phyloP scores from a whole-genome alignment of 2,888 invertebrate genomes.

The Germaria angustata region DNA sequence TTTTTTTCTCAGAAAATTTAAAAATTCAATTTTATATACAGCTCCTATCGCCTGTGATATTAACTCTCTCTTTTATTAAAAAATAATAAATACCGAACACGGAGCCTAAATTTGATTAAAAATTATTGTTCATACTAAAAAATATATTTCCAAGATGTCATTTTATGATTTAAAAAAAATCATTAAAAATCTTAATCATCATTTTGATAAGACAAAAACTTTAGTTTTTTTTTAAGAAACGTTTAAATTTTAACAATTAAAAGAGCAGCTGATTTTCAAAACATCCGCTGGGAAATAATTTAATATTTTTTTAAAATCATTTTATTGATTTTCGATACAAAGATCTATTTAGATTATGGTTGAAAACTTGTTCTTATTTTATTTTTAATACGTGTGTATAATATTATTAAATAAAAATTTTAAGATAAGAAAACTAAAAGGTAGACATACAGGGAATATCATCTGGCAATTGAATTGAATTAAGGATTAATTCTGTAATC shows the following conservation, averaged over 20 bases:
- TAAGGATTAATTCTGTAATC: constrained; percentile 56
- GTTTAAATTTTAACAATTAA: not conserved
- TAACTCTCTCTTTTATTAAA: too few relatives aligned
- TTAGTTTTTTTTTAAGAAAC: not conserved
- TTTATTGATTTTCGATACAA: not conserved
- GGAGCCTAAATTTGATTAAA: too few relatives aligned
- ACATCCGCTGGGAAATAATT: not conserved
- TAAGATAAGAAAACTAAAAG: constrained; percentile 35
- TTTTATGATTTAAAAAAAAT: too few relatives aligned
- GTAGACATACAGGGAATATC: not conserved
- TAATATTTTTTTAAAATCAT: not conserved
- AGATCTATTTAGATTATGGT: constrained; percentile 12
- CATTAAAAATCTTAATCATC: not conserved
- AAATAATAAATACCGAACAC: too few relatives aligned
- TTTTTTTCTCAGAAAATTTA: too few relatives aligned
- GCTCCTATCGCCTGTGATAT: too few relatives aligned
- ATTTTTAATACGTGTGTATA: too few relatives aligned
- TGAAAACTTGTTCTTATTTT: constrained; percentile 7
- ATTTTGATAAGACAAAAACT: not conserved
- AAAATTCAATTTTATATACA: too few relatives aligned
- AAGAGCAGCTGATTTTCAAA: not conserved
- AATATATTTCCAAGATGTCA: too few relatives aligned
- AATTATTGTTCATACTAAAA: too few relatives aligned
- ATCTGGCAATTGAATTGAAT: constrained; percentile 41
- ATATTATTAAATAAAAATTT: too few relatives aligned